Evolutionary conservation across 2,113 vertebrate genomes (phyloP).

Genomic region (Zosterops hypoxanthus): DNA sequence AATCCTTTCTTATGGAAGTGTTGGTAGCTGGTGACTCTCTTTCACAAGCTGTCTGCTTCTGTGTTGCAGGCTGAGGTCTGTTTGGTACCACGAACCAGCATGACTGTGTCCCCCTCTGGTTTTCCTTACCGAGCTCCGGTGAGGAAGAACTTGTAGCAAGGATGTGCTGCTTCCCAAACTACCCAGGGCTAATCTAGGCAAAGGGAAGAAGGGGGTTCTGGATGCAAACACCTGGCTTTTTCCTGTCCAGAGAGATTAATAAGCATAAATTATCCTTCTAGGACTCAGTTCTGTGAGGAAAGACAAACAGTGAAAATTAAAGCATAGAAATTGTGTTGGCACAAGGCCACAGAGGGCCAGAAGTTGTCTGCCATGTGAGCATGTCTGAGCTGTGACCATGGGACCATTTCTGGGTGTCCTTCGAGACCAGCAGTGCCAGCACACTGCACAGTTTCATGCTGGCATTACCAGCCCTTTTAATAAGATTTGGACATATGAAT

Average conservation of each 20-base stretch:
- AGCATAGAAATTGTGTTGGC: background rate
- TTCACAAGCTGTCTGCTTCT: conserved; percentile 54
- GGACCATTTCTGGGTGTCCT: background rate
- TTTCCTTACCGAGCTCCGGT: conserved; percentile 54
- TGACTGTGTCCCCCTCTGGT: conserved; percentile 40
- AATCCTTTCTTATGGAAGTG: background rate
- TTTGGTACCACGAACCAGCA: conserved; percentile 54
- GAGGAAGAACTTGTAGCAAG: conserved; percentile 42
- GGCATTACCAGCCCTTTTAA: background rate
- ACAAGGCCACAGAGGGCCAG: background rate
- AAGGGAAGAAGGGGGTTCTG: conserved; percentile 17
- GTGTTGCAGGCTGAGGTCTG: conserved; percentile 59
- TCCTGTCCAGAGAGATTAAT: conserved; percentile 36
- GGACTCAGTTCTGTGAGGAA: conserved; percentile 65
- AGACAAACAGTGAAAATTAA: background rate
- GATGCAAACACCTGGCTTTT: conserved; percentile 23
- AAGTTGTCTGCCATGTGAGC: background rate
- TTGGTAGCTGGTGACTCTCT: conserved; percentile 26
- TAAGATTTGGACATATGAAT: background rate
- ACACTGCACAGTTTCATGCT: background rate
- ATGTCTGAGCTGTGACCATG: background rate
- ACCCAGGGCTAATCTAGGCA: conserved; percentile 27
- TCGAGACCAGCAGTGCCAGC: background rate
- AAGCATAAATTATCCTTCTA: conserved; percentile 38
- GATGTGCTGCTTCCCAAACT: conserved; percentile 9